phyloP scores from a whole-genome alignment of 2,113 vertebrate genomes.

The Peucedramus taeniatus region DNA sequence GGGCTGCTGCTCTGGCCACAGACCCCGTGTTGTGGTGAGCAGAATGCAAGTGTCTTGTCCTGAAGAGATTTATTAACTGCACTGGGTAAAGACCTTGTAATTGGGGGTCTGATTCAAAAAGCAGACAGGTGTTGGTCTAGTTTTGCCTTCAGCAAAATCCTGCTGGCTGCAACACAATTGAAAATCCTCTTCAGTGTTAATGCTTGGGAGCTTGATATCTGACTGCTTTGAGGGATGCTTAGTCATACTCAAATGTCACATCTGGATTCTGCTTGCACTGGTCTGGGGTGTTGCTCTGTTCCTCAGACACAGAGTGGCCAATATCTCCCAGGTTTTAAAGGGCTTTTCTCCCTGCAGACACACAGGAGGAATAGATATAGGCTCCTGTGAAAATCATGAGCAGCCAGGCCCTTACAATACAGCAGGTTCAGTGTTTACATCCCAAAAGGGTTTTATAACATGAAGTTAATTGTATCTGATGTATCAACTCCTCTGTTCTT shows the following conservation, averaged over 20 bases:
- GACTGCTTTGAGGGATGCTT: neutral
- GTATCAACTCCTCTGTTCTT: conserved; percentile 1
- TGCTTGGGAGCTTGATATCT: neutral
- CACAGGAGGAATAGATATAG: neutral
- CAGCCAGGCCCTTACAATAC: neutral
- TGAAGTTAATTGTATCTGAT: conserved; percentile 36
- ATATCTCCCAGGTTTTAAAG: neutral
- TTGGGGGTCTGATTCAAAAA: neutral
- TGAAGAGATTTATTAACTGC: neutral
- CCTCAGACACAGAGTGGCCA: neutral
- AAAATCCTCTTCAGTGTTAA: neutral
- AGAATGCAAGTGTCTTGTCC: neutral
- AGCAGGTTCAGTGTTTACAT: neutral
- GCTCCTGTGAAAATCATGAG: neutral
- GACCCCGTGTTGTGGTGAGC: neutral
- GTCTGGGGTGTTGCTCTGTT: neutral
- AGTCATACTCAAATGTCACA: neutral
- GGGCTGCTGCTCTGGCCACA: neutral
- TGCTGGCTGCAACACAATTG: neutral
- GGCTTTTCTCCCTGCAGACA: neutral
- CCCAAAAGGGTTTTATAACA: conserved; percentile 1
- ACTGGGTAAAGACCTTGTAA: neutral
- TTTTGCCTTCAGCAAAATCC: neutral
- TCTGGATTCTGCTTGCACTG: neutral
- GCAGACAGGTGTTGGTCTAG: neutral